Base-by-base conservation (phyloP, 2,797 vertebrate species). In the Acanthurus leucopareius region DNA sequence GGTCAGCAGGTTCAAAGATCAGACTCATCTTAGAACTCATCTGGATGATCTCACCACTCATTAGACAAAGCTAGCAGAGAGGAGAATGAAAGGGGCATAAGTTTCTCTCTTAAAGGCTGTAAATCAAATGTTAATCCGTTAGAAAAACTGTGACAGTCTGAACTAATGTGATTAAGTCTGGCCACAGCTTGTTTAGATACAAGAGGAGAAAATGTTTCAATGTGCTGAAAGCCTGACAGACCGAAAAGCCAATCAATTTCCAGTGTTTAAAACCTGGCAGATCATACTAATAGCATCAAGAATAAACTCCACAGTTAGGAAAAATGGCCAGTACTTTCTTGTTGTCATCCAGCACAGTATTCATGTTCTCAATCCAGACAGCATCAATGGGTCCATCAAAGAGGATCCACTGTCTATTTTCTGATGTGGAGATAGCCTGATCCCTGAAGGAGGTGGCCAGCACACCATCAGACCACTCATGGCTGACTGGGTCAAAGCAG, bases 361-460 rank as follows among this genome's bases (percentile, higher is more conserved):
- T 99, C 97, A 99, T 97, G 89, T 99, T 99, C 84, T 99, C 98
- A 79, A 99, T 98, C 98, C 98, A 99, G 75, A 99, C 96, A 17
- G 98, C 97, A 86, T 99, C 98, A 35, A 99, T 95, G 0, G 97
- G 98, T 1, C 98, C 98, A 82, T 99, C 98, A 90, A 99, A 99
- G 84, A 99, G 77, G 83, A 99, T 98, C 97, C 98, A 99, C 84
- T 98, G 97, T 25, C 96, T 90, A 73, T 96, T 73, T 0, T 97
- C 96, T 7, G 96, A 94, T 1, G 87, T 81, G 38, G 96, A 97
- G 76, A 95, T 93, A 0, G 97, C 97, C 86, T 99, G 97, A 4
- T 97, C 90, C 61, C 97, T 95, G 89, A 96, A 99, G 51, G 96
- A 84, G 7, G 93, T 97, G 73, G 98, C 97, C 22, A 99, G 93